Evolutionary conservation across 2,888 invertebrate genomes (phyloP).

Genomic region (Tetrapedia diversipes): DNA sequence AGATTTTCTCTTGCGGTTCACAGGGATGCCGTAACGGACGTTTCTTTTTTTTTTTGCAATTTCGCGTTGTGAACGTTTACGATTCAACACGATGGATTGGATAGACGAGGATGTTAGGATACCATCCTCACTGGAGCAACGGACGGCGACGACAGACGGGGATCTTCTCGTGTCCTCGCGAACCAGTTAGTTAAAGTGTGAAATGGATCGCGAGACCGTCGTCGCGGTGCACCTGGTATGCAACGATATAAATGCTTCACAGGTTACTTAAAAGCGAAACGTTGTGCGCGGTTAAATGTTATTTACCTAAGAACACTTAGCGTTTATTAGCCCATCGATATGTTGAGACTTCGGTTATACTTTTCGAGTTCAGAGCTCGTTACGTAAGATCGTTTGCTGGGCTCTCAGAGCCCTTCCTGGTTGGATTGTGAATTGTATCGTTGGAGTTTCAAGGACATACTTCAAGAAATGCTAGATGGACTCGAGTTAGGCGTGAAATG

Average conservation of each 20-base stretch:
- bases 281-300: conserved; percentile 56
- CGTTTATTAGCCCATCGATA: conserved; percentile 37
- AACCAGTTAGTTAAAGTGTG: background rate
- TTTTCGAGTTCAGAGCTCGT: conserved; percentile 26
- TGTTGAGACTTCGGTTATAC: conserved; percentile 41
- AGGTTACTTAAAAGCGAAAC: conserved; percentile 44
- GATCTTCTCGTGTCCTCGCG: background rate
- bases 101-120: conserved; percentile 18
- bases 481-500: background rate
- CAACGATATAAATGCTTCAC: conserved; percentile 38
- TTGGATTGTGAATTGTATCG: background rate
- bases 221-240: conserved; percentile 21
- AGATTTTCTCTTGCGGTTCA: background rate
- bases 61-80: conserved; percentile 4
- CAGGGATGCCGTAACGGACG: background rate
- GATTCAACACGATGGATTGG: background rate
- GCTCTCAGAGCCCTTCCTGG: background rate
- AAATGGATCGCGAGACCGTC: background rate
- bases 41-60: no score
- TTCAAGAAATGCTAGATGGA: background rate
- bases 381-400: no score
- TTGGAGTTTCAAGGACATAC: background rate
- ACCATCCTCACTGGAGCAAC: background rate
- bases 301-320: conserved; percentile 58
- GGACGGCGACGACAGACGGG: conserved; percentile 14